Base-by-base conservation (phyloP, 1,140 invertebrate species). In the Condylostylus longicornis region DNA sequence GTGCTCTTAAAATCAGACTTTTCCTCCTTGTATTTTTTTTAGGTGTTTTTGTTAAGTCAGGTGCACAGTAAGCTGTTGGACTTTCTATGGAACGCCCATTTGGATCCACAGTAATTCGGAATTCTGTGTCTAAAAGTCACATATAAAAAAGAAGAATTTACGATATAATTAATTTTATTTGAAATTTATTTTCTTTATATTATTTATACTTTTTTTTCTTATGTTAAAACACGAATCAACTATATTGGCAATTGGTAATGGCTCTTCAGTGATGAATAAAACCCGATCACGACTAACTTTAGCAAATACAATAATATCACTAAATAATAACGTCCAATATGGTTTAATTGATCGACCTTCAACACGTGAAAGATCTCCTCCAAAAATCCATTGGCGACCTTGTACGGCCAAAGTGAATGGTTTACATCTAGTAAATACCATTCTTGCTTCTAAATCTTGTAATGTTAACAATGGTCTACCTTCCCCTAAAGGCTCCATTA, bases 371-470 rank as follows among this genome's bases (percentile, higher is more conserved):
- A 88, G 54, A 42, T 86, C 82, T 2, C 83, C 82, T 10, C 82
- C 82, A 44, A 87, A 86, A 31, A 88, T 77, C 82, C 82, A 87
- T 60, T 85, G 81, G 39, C 84, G 70, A 6, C 81, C 80, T 27
- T 78, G 77, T 45, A 79, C 76, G 47, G 74, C 79, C 53, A 88
- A 63, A 17, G 77, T 74, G 54, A 88, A 88, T 31, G 84, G 82
- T 71, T 82, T 85, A 67, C 82, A 86, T 59, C 80, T 75, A 45
- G 82, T 84, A 62, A 86, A 86, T 40, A 86, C 82, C 48, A 86
- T 67, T 45, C 82, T 66, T 47, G 79, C 82, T 57, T 86, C 82
- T 29, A 86, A 65, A 51, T 86, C 82, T 55, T 82, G 79, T 18
- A 86, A 65, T 23, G 79, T 82, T 3, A 86, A 55, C 19, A 86